Percentiles rank a stretch among this genome's conserved stretches.
phyloP scores from a whole-genome alignment of 2,888 invertebrate genomes.

The Drosophila vallismaia region DNA sequence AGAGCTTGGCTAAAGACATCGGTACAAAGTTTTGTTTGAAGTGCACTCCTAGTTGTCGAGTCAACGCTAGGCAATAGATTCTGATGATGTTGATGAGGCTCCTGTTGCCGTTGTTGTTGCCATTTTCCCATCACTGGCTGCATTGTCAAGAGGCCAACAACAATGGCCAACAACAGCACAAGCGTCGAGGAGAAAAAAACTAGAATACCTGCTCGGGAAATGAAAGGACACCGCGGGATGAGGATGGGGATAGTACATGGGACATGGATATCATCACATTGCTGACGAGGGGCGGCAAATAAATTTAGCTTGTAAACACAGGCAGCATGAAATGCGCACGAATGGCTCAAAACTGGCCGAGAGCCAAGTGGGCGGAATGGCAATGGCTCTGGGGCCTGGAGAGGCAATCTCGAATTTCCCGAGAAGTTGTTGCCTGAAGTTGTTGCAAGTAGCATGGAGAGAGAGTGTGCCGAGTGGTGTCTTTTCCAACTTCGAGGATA shows the following conservation, averaged over 20 bases:
- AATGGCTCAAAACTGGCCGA: constrained; percentile 37
- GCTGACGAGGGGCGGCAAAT: constrained; percentile 38
- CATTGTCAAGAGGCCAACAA: constrained; percentile 40
- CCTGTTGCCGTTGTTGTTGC: constrained; percentile 35
- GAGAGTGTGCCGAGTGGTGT: constrained; percentile 30
- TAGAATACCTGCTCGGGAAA: background rate
- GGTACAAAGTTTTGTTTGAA: background rate
- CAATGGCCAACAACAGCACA: constrained; percentile 8
- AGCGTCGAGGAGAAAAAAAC: background rate
- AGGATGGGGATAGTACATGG: constrained; percentile 4
- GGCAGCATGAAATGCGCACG: constrained; percentile 51
- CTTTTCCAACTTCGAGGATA: constrained; percentile 23
- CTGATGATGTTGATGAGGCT: constrained; percentile 49
- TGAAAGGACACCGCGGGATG: background rate
- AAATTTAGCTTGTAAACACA: constrained; percentile 54
- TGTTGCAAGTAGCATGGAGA: constrained; percentile 29
- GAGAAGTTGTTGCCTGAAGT: constrained; percentile 30
- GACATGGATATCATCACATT: constrained; percentile 40
- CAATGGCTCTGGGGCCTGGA: constrained; percentile 1
- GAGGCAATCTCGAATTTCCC: constrained; percentile 48
- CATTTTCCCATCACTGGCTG: constrained; percentile 42
- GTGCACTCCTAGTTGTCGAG: constrained; percentile 11
- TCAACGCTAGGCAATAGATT: constrained; percentile 40
- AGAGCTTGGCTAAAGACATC: no score
- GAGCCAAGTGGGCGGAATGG: constrained; percentile 27